Base-by-base conservation (phyloP, 2,797 vertebrate genomes). In the Cyprinella venusta region DNA sequence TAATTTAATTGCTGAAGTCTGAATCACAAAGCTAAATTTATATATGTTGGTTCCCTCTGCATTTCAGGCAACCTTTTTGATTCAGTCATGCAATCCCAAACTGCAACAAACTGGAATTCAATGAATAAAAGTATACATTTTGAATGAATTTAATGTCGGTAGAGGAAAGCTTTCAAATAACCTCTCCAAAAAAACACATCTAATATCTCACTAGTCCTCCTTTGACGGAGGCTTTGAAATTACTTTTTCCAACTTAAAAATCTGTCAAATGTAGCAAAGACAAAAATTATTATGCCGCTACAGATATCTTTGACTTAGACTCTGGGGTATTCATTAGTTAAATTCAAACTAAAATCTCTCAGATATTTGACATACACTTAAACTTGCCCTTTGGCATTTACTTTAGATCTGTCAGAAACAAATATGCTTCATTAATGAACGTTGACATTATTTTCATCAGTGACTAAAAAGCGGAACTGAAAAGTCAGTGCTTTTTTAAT, bases 251-350 rank as follows among this genome's bases (percentile, higher is more conserved):
- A 68, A 54, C 48, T 26, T 56, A 54, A 79, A 79, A 42, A 89
- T 89, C 93, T 94, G 77, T 5, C 63, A 56, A 86, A 45, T 81
- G 40, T 48, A 30, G 38, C 16, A 16, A 33, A 24, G 21, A 18
- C 38, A 33, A 59, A 9, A 79, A 26, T 5, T 1, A 80, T 74
- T 36, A 24, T n/a, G 19, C 30, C 52, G 4, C 24, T 33, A 59
- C 33, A 67, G 15, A 65, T 59, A 70, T 45, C 71, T 77, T 83
- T 85, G 65, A 82, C 76, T 80, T 52, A 48, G 13, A 76, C 56
- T 38, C 19, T 36, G 61, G 12, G 21, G 40, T 56, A 16, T 63
- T 76, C 68, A 56, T 76, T 48, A 76, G 21, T 59, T 19, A 38
- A 40, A 80, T 33, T 33, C 52, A 70, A 61, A 50, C n/a, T 15